These are phyloP conservation scores for Drosophila eohydei DNA, from an alignment of 2,888 invertebrate genomes.

Conservation along the genomic window DNA sequence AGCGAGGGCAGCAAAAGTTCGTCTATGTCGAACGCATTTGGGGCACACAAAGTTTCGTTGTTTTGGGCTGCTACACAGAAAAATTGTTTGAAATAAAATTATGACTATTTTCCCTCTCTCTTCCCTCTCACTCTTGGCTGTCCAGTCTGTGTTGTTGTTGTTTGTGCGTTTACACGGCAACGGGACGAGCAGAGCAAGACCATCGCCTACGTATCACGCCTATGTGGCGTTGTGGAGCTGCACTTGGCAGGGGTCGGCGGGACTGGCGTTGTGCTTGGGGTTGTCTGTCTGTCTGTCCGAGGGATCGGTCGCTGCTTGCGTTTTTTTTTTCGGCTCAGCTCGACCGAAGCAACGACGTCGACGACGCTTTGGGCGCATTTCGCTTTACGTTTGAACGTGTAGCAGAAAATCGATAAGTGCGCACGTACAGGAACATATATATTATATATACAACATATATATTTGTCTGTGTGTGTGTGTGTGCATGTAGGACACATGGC, in stretches of 20 bases:
- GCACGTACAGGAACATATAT: slow-evolving; percentile 71
- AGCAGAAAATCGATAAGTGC: slow-evolving; percentile 77
- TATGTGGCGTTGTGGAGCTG: slow-evolving; percentile 15
- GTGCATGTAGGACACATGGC: slow-evolving; percentile 35
- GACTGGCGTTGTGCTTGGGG: background rate
- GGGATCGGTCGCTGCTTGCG: slow-evolving; percentile 13
- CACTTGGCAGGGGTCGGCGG: background rate
- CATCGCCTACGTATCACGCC: slow-evolving; percentile 49
- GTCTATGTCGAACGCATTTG: background rate
- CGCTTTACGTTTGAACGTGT: slow-evolving; percentile 55
- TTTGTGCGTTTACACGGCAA: slow-evolving; percentile 45
- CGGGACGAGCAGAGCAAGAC: slow-evolving; percentile 10
- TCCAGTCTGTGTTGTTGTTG: slow-evolving; percentile 19
- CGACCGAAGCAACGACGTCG: slow-evolving; percentile 31
- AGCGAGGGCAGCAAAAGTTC: slow-evolving; percentile 10
- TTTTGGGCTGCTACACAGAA: slow-evolving; percentile 18
- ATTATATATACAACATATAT: slow-evolving; percentile 24
- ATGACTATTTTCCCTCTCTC: background rate
- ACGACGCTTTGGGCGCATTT: slow-evolving; percentile 68
- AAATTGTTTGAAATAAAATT: slow-evolving; percentile 49
- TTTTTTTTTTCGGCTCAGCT: slow-evolving; percentile 31
- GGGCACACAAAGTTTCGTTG: slow-evolving; percentile 2
- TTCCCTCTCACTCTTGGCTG: slow-evolving; percentile 7
- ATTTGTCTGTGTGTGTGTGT: background rate
- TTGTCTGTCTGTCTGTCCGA: slow-evolving; percentile 5